Base-by-base conservation (phyloP, 2,888 invertebrate species). In the Mystacides longicornis region DNA sequence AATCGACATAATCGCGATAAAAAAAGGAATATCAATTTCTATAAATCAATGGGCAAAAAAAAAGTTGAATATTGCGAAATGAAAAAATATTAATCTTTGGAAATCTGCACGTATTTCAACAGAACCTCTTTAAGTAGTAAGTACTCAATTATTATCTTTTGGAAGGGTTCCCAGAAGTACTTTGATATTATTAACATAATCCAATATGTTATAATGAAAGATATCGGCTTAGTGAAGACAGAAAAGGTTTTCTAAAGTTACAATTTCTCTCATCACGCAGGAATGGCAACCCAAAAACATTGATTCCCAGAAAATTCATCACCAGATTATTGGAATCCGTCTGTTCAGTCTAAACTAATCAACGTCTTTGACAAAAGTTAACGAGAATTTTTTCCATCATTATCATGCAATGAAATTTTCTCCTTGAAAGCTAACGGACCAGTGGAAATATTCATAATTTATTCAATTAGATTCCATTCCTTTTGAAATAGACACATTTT, bases 11-110 rank as follows among this genome's bases (percentile, higher is more conserved):
- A 37, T 37, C 37, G 14, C 16, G 14, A 37, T 7, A 27, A 11
- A 37, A 37, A 37, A 37, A 3, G 4, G 4, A 37, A 4, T 37
- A 16, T 37, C 14, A 37, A 37, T 37, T n/a, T 37, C n/a, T n/a
- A 37, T 37, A n/a, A 14, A 37, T 37, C 37, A 37, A 37, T 16
- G 14, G 14, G 7, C 37, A 37, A 16, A 37, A 37, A 37, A n/a
- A n/a, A 16, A 37, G n/a, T 37, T 37, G 37, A 37, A 37, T 37
- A n/a, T n/a, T n/a, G n/a, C n/a, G n/a, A n/a, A n/a, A n/a, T n/a
- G n/a, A n/a, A n/a, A n/a, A n/a, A n/a, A n/a, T 37, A 37, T 37
- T 37, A 37, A 37, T 37, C 14, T 37, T 37, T n/a, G n/a, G 37
- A 14, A 37, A 37, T 37, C 37, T 37, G n/a, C 16, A 14, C 37